Percentiles rank a stretch among this genome's conserved stretches.
These are phyloP conservation scores for Phenganax stokvisi DNA, from an alignment of 92 coral and sea anemone genomes.

Conservation along the genomic window DNA sequence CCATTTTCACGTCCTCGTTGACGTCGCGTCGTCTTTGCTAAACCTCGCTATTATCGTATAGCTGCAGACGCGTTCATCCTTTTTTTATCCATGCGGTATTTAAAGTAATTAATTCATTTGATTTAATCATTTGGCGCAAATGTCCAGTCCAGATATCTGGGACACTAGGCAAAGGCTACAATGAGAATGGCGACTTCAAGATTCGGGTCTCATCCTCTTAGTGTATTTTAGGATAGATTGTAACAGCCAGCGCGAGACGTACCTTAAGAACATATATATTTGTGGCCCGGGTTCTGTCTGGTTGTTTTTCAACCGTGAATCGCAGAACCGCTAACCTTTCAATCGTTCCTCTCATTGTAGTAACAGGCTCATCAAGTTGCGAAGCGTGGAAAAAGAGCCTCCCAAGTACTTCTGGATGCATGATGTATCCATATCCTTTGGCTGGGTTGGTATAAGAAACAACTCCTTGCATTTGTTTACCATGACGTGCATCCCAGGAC, in stretches of 20 bases:
- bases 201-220: no score
- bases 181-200: no score
- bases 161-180: no score
- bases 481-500: conserved; percentile 41
- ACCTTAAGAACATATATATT: conserved; percentile 27
- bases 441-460: conserved; percentile 21
- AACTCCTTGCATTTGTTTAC: conserved; percentile 53
- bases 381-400: conserved; percentile 53
- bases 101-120: no score
- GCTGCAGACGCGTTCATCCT: no score
- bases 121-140: no score
- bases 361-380: conserved; percentile 58
- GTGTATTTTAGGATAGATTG: no score
- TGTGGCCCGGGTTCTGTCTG: conserved; percentile 46
- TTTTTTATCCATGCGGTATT: no score
- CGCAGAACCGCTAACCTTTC: conserved; percentile 40
- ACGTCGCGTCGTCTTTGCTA: no score
- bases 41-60: no score
- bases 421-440: conserved; percentile 49
- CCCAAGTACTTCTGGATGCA: conserved; percentile 42
- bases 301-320: conserved; percentile 49
- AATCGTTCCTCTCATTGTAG: conserved; percentile 11
- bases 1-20: no score
- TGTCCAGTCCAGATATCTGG: no score
- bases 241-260: background rate